Conservation (phyloP, 2,113 vertebrate genomes). For the Pituophis catenifer region DNA sequence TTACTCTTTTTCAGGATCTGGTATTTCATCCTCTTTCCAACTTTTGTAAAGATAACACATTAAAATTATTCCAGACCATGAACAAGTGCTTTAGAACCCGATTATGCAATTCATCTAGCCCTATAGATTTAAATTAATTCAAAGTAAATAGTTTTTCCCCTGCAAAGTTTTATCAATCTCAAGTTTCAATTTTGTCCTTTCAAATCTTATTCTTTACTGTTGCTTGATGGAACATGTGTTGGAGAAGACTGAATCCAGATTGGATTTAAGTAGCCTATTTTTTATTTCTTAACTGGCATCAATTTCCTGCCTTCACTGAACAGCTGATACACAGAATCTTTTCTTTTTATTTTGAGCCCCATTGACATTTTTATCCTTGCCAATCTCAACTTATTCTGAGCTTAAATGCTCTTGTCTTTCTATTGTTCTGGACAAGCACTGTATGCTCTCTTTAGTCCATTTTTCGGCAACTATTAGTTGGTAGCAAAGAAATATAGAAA, state of each 20-base stretch:
- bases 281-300: not conserved
- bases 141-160: not conserved
- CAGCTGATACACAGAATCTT: not conserved
- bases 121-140: not conserved
- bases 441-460: not conserved
- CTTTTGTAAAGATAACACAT: not conserved
- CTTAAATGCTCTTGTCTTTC: not conserved
- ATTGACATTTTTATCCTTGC: not conserved
- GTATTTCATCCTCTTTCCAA: not conserved
- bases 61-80: not conserved
- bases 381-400: not conserved
- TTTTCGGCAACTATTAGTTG: not conserved
- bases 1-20: not conserved
- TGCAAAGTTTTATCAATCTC: not conserved
- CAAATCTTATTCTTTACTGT: not conserved
- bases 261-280: not conserved
- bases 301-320: not conserved
- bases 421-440: not conserved
- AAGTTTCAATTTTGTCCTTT: not conserved
- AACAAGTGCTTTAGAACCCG: not conserved
- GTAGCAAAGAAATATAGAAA: not conserved
- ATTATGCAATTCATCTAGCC: not conserved
- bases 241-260: not conserved
- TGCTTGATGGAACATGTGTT: not conserved
- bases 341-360: not conserved